Conservation (phyloP, 2,888 invertebrate species). For the Ganaspis brasiliensis region DNA sequence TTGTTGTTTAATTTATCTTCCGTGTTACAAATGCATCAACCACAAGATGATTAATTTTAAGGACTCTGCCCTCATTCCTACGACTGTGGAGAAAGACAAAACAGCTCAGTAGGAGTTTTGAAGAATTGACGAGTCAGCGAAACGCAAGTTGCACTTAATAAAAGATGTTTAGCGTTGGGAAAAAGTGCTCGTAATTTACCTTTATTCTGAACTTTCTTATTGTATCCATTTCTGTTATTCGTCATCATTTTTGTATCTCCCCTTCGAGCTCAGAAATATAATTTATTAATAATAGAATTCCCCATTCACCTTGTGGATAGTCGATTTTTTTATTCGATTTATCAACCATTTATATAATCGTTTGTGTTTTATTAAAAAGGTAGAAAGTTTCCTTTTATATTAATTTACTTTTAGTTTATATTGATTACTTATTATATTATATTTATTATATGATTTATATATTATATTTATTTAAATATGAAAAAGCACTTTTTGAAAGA, state of each 20-base stretch:
- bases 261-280: conserved; percentile 2
- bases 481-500: no score
- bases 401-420: no score
- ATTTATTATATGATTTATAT: no score
- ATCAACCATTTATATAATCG: not conserved
- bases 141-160: conserved; percentile 68
- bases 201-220: conserved; percentile 2
- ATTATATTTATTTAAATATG: no score
- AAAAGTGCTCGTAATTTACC: conserved; percentile 46
- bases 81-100: conserved; percentile 68
- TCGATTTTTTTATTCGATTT: not conserved
- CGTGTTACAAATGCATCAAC: conserved; percentile 47
- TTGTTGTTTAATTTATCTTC: conserved; percentile 35
- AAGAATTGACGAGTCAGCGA: conserved; percentile 69
- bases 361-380: no score
- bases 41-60: conserved; percentile 55
- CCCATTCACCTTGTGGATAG: not conserved
- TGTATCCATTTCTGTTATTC: not conserved
- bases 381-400: no score
- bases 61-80: conserved; percentile 55
- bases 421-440: no score
- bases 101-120: conserved; percentile 66
- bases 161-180: conserved; percentile 68
- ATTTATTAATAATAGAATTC: not conserved
- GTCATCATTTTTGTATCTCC: conserved; percentile 17